These are phyloP conservation scores for Colaptes auratus DNA, from an alignment of 2,113 vertebrate genomes.

Conservation along the genomic window DNA sequence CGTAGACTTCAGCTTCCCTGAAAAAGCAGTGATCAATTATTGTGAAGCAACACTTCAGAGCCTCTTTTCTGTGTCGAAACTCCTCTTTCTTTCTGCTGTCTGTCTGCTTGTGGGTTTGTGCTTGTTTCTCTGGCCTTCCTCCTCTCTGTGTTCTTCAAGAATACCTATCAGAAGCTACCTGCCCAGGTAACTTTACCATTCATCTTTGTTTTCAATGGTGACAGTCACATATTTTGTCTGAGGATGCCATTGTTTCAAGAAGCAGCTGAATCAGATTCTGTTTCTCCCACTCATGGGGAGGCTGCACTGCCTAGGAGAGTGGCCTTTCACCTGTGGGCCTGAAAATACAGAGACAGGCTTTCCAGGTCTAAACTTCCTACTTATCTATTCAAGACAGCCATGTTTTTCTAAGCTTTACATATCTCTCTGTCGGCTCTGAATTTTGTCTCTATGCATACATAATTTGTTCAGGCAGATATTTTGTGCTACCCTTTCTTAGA, in stretches of 20 bases:
- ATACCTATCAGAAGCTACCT: background rate
- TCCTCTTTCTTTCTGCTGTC: background rate
- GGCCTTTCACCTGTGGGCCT: background rate
- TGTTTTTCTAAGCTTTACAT: background rate
- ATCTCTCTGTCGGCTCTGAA: background rate
- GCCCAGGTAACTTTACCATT: accelerated
- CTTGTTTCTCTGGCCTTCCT: background rate
- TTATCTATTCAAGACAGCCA: background rate
- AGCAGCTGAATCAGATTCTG: background rate
- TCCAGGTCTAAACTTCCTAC: background rate
- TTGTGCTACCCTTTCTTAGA: background rate
- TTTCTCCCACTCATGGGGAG: background rate
- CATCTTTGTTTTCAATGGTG: background rate
- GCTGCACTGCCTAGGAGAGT: background rate
- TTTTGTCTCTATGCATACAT: background rate
- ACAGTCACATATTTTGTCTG: background rate
- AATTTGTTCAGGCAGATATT: background rate
- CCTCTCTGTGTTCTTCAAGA: background rate
- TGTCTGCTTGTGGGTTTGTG: background rate
- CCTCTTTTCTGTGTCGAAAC: background rate
- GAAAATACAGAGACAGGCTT: background rate
- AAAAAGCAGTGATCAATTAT: background rate
- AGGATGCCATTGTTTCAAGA: background rate
- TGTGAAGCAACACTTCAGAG: background rate
- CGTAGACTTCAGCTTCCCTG: background rate